Base-by-base conservation (phyloP, 2,113 vertebrate genomes). In the Petrocephalus microphthalmus region DNA sequence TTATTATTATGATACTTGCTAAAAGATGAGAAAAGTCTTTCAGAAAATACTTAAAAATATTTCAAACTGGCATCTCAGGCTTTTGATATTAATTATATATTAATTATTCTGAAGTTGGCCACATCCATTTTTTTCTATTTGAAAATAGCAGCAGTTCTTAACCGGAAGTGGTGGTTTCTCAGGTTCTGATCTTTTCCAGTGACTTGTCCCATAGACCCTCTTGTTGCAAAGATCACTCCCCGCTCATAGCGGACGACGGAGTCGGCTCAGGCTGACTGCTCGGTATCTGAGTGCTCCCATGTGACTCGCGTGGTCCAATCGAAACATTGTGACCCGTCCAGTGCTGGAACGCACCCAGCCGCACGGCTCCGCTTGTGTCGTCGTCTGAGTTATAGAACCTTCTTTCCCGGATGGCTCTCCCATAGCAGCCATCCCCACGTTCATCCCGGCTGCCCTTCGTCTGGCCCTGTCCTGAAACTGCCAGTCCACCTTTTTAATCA, bases 401-500 rank as follows among this genome's bases (percentile, higher is more conserved):
- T 78, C 33, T 37, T 74, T 78, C 71, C 5, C 17, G 29, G 17
- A 78, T 19, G 71, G 71, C 71, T 78, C 33, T 13, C 71, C 33
- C 71, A 19, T 17, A 2, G 17, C 71, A 78, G 29, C 71, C 71
- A 37, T 42, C 71, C 17, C 33, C 29, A 78, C 83, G 37, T 53
- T 85, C 49, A 8, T 52, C 22, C 25, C 17, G 11, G 25, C 84
- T 10, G 51, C 52, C 87, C 85, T 88, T 51, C 52, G 47, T 19
- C 29, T 19, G 33, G 71, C 13, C 29, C 71, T 78, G 33, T 37
- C 71, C 71, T 42, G 33, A 78, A 90, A 90, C 87, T 64, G 10
- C 84, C 90, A 89, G 85, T 89, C 89, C 90, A 88, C 87, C 90
- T 89, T 92, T 92, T 91, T 91, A 92, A 91, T 90, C 90, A 92